Conservation (phyloP, 2,113 vertebrate species). For the Marmota flaviventris region DNA sequence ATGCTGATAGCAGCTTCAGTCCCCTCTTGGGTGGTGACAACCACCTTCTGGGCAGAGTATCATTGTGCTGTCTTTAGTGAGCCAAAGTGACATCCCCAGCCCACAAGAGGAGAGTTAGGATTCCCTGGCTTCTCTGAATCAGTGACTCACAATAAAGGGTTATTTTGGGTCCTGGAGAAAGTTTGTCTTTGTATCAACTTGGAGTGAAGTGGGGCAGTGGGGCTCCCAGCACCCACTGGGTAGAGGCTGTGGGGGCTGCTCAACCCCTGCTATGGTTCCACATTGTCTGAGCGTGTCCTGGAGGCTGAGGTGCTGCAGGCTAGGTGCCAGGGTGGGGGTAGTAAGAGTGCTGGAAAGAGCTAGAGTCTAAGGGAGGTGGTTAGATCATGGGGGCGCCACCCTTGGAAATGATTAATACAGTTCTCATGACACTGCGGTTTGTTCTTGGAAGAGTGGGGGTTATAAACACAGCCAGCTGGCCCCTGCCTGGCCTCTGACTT, state of each 20-base stretch:
- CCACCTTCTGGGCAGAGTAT: not conserved
- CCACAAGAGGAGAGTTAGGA: not conserved
- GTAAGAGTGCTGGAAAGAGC: not conserved
- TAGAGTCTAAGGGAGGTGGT: no score
- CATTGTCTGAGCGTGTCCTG: not conserved
- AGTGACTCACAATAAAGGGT: not conserved
- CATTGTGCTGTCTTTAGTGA: not conserved
- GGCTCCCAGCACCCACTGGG: not conserved
- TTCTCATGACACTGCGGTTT: not conserved
- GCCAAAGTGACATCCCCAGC: not conserved
- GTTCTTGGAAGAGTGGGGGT: not conserved
- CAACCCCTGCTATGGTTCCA: not conserved
- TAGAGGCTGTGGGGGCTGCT: not conserved
- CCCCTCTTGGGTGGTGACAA: not conserved
- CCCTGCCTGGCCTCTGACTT: not conserved
- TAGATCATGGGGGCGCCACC: not conserved
- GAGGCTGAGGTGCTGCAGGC: not conserved
- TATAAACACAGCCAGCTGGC: not conserved
- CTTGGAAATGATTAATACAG: not conserved
- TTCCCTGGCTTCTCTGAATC: not conserved
- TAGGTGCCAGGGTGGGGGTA: not conserved
- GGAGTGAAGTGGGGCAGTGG: accelerated
- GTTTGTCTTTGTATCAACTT: not conserved
- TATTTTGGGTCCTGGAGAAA: not conserved
- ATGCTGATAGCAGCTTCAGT: no score